Conservation (phyloP, 2,888 invertebrate genomes). For the Hypena proboscidalis region DNA sequence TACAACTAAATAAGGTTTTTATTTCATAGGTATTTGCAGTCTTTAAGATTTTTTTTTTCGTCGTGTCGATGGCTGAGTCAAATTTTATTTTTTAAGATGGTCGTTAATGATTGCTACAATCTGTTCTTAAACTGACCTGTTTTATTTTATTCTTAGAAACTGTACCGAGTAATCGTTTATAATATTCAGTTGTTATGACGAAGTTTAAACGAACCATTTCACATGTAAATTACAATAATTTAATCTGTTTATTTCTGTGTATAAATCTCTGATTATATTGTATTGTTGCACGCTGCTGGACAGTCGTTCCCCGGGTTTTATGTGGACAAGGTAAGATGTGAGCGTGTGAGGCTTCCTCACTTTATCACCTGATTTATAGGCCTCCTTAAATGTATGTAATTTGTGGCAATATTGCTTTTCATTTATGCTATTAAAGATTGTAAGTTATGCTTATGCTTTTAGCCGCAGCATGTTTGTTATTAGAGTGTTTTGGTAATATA, state of each 20-base stretch:
- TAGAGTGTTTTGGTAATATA: too few relatives aligned
- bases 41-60: too few relatives aligned
- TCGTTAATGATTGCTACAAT: too few relatives aligned
- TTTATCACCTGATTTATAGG: constrained; percentile 20
- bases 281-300: constrained; percentile 73
- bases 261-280: constrained; percentile 42
- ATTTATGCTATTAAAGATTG: constrained; percentile 3
- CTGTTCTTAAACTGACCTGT: too few relatives aligned
- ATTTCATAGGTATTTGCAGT: too few relatives aligned
- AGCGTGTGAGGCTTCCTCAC: constrained; percentile 26
- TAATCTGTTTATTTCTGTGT: constrained; percentile 1
- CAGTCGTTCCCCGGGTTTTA: constrained; percentile 83
- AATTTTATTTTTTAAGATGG: too few relatives aligned
- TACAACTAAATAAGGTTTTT: too few relatives aligned
- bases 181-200: too few relatives aligned
- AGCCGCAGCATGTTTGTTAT: too few relatives aligned
- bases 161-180: too few relatives aligned
- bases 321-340: constrained; percentile 78
- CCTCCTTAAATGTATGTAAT: constrained; percentile 15
- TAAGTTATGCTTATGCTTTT: constrained; percentile 5
- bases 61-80: too few relatives aligned
- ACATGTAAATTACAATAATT: constrained; percentile 2
- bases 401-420: constrained; percentile 17
- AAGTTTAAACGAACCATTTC: not conserved
- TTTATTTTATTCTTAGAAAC: too few relatives aligned